Evolutionary conservation across 2,797 vertebrate species (phyloP).

Genomic region (Tragopan temminckii): DNA sequence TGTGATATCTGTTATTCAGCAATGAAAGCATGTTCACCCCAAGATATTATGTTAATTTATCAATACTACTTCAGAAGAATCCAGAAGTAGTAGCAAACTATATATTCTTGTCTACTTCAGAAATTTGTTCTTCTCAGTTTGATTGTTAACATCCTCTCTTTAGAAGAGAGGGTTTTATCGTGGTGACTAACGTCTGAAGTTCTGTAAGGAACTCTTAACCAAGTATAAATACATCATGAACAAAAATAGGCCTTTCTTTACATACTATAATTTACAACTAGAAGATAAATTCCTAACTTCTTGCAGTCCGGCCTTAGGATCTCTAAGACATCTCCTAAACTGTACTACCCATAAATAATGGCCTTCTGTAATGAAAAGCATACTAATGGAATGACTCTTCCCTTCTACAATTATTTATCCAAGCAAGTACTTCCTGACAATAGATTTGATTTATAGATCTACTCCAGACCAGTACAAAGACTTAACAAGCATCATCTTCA

Average conservation of each 20-base stretch:
- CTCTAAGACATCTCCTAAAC: not conserved
- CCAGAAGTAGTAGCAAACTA: not conserved
- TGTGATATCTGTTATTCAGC: not conserved
- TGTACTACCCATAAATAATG: not conserved
- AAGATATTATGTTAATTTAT: not conserved
- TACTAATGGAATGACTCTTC: not conserved
- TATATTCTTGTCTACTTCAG: not conserved
- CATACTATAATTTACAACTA: not conserved
- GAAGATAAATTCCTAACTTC: not conserved
- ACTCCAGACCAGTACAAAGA: not conserved
- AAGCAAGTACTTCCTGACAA: not conserved
- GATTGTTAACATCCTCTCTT: not conserved
- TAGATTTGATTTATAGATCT: not conserved
- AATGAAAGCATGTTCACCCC: not conserved
- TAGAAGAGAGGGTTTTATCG: not conserved
- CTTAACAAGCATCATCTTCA: not conserved
- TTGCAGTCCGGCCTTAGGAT: not conserved
- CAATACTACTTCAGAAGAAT: not conserved
- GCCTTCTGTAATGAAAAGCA: slow-evolving; percentile 24
- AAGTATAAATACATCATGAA: not conserved
- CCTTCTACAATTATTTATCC: not conserved
- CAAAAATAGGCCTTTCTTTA: not conserved
- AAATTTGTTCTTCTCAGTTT: not conserved
- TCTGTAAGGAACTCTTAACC: not conserved
- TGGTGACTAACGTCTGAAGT: not conserved